A percentile compares a stretch with the other conserved stretches of the same genome.
Evolutionary conservation across 2,797 vertebrate species (phyloP).

Genomic region (Peromyscus attwateri): DNA sequence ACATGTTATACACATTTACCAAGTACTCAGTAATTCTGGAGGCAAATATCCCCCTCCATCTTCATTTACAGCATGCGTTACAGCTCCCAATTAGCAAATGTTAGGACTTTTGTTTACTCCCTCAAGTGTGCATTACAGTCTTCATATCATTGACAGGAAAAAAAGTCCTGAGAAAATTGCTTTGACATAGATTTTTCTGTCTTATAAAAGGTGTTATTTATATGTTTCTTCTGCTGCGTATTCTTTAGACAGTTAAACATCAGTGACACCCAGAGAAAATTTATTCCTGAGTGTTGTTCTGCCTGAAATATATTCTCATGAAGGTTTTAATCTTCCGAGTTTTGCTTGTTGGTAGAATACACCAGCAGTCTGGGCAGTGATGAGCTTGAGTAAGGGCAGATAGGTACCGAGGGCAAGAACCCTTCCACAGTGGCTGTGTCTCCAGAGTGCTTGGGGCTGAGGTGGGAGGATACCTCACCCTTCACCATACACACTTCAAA

Average conservation of each 20-base stretch:
- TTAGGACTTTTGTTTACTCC: constrained; percentile 50
- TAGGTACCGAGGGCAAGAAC: not conserved
- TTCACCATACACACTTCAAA: not conserved
- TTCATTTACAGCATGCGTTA: too few species aligned
- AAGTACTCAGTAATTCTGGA: constrained; percentile 40
- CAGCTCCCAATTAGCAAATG: not conserved
- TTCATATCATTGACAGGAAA: constrained; percentile 47
- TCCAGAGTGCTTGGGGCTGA: not conserved
- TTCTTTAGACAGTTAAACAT: constrained; percentile 47
- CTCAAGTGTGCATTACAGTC: constrained; percentile 19
- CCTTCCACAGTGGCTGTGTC: not conserved
- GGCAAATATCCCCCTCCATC: not conserved
- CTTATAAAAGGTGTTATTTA: constrained; percentile 33
- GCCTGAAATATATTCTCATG: not conserved
- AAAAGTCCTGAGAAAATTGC: constrained; percentile 47
- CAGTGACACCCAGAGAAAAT: not conserved
- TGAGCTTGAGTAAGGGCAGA: not conserved
- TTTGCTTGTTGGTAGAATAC: not conserved
- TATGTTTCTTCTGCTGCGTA: constrained; percentile 38
- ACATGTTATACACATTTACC: constrained; percentile 56
- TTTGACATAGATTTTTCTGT: constrained; percentile 31
- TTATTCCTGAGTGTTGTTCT: not conserved
- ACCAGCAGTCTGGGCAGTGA: not conserved
- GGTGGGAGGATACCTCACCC: too few species aligned
- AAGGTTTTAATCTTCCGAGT: not conserved